Conservation (phyloP, 2,888 invertebrate genomes). For the Lacanobia wlatinum region DNA sequence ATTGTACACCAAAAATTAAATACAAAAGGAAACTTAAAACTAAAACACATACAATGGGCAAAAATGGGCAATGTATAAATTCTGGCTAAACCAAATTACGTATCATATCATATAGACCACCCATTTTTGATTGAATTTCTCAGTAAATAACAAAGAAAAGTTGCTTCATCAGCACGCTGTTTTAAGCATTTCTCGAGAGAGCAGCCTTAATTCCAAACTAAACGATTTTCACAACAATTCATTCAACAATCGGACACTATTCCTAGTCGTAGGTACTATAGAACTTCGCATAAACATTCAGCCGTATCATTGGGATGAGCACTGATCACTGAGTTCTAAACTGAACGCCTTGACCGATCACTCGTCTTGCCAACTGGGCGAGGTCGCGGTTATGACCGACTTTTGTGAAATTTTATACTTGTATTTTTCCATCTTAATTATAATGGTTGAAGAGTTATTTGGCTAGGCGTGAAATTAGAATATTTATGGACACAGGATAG, state of each 20-base stretch:
- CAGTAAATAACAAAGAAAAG: too few relatives aligned
- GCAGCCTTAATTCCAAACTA: not conserved
- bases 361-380: slow-evolving; percentile 63
- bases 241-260: slow-evolving; percentile 13
- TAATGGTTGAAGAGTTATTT: not conserved
- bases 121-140: too few relatives aligned
- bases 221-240: not conserved
- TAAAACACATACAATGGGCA: too few relatives aligned
- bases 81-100: too few relatives aligned
- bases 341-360: slow-evolving; percentile 62
- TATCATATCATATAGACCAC: too few relatives aligned
- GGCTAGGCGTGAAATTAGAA: not conserved
- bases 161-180: too few relatives aligned
- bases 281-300: slow-evolving; percentile 39
- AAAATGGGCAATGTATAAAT: too few relatives aligned
- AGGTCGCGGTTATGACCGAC: slow-evolving; percentile 58
- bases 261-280: slow-evolving; percentile 8
- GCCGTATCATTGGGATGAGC: slow-evolving; percentile 47
- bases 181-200: too few relatives aligned
- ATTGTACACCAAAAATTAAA: too few relatives aligned
- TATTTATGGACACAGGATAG: not conserved
- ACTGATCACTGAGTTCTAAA: slow-evolving; percentile 20
- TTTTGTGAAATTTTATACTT: slow-evolving; percentile 45
- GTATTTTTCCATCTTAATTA: slow-evolving; percentile 28
- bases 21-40: too few relatives aligned